These are phyloP conservation scores for Epinephelus fuscoguttatus DNA, from an alignment of 2,113 vertebrate genomes.

Conservation along the genomic window DNA sequence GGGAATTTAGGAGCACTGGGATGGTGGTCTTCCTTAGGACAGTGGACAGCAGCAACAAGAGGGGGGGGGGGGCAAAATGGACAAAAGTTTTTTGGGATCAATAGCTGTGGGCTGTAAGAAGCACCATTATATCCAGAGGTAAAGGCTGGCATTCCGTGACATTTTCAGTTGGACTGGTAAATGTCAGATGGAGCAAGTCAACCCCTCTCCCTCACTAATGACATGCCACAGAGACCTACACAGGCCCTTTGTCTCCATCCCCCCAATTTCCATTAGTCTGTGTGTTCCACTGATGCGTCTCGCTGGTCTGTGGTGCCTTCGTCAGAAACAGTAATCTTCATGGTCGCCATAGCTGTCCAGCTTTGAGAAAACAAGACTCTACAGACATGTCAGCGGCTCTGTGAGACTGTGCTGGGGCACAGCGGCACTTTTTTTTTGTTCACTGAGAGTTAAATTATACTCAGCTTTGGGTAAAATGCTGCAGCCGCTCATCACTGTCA, in stretches of 20 bases:
- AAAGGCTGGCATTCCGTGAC: conserved; percentile 83
- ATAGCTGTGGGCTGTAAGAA: conserved; percentile 71
- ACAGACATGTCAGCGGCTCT: neutral
- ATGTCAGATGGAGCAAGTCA: conserved; percentile 82
- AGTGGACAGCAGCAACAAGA: conserved; percentile 29
- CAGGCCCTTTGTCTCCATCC: conserved; percentile 67
- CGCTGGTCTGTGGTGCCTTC: conserved; percentile 41
- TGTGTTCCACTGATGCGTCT: conserved; percentile 51
- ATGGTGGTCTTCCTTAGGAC: conserved; percentile 36
- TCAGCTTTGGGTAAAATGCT: too few species aligned
- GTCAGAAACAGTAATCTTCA: conserved; percentile 46
- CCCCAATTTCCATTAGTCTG: conserved; percentile 63
- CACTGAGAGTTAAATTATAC: too few species aligned
- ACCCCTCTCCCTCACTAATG: conserved; percentile 66
- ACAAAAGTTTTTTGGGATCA: conserved; percentile 67
- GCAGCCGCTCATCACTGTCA: too few species aligned
- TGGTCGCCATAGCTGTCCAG: conserved; percentile 2
- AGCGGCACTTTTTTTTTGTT: neutral
- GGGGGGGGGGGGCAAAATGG: conserved; percentile 28
- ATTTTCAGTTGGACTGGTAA: conserved; percentile 82
- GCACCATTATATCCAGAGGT: conserved; percentile 75
- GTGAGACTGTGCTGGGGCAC: neutral
- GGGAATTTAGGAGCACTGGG: conserved; percentile 2
- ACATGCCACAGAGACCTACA: conserved; percentile 66
- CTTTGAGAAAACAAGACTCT: conserved; percentile 7